Base-by-base conservation (phyloP, 2,888 invertebrate species). In the Sialis fuliginosa region DNA sequence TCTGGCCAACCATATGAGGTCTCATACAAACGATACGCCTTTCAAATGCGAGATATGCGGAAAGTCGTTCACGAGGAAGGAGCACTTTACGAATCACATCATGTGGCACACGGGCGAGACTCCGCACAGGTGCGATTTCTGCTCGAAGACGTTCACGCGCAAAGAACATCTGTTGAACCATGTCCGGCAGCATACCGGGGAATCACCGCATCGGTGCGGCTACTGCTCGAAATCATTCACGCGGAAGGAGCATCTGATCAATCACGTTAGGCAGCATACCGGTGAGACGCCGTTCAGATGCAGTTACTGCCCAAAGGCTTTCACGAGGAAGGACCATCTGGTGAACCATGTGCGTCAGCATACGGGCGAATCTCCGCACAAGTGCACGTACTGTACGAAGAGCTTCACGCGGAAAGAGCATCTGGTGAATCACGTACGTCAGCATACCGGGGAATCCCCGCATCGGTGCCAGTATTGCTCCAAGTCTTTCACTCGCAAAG, bases 71-170 rank as follows among this genome's bases (percentile, higher is more conserved):
- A 86, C 86, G 50, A 74, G 87, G 62, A 88, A 87, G 70, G 88
- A 88, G 69, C 87, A 88, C 68, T 86, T 85, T 71, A 84, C 82
- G 76, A 86, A 86, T 71, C 86, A 87, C 70, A 85, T 87, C 64
- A 73, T 87, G 75, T 86, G 86, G 86, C 86, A 87, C 65, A 85
- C 86, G 66, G 75, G 81, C 42, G 84, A 82, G 61, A 81, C 82
- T 1, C 82, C 82, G 13, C 82, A 82, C 61, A 75, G 82, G 42
- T 83, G 83, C 60, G 81, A 82, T 60, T 82, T 81, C 64, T 83
- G 83, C 61, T 81, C 81, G 22, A 82, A 83, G 63, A 81, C 82
- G 6, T 83, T 83, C 62, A 82, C 82, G 1, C 72, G 82, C 53
- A 82, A 83, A 60, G 82, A 83, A 62, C 82, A 83, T 62, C 66